These are phyloP conservation scores for Nanorana parkeri DNA, from an alignment of 2,113 vertebrate species.

Conservation along the genomic window DNA sequence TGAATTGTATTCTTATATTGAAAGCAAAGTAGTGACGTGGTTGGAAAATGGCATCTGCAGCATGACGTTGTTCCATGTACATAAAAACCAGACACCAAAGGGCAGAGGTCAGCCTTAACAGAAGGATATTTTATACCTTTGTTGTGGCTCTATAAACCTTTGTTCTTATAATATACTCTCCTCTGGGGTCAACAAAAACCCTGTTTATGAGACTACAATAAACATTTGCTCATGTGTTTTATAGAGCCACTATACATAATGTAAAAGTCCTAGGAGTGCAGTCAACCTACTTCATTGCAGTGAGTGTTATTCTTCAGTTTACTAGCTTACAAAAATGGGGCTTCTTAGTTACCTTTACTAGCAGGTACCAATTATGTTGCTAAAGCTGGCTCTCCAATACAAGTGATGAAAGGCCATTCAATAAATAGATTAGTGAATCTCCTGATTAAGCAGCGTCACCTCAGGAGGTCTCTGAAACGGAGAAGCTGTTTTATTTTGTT, in stretches of 20 bases:
- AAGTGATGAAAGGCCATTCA: slow-evolving; percentile 4
- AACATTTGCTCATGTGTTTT: slow-evolving; percentile 23
- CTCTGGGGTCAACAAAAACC: slow-evolving; percentile 5
- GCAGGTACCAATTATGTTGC: neutral
- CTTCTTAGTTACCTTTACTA: slow-evolving; percentile 1
- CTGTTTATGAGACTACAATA: slow-evolving; percentile 19
- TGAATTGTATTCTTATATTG: neutral
- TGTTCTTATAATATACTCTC: slow-evolving; percentile 16
- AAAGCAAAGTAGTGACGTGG: no score
- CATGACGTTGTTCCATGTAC: neutral
- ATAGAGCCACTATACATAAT: slow-evolving; percentile 20
- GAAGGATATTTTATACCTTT: neutral
- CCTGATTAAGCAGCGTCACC: slow-evolving; percentile 18
- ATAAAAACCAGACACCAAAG: neutral
- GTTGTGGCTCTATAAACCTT: slow-evolving; percentile 14
- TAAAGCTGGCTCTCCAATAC: neutral
- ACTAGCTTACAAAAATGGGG: neutral
- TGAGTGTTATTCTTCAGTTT: neutral
- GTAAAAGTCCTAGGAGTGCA: neutral
- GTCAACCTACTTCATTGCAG: neutral
- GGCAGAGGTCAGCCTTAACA: neutral
- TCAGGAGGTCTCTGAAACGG: neutral
- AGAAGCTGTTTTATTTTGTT: slow-evolving; percentile 8
- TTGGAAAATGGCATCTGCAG: neutral
- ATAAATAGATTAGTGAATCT: slow-evolving; percentile 33